A percentile compares a stretch with the other conserved stretches of the same genome.
These are phyloP conservation scores for Orchesella flavescens DNA, from an alignment of 2,888 invertebrate species.

Conservation along the genomic window DNA sequence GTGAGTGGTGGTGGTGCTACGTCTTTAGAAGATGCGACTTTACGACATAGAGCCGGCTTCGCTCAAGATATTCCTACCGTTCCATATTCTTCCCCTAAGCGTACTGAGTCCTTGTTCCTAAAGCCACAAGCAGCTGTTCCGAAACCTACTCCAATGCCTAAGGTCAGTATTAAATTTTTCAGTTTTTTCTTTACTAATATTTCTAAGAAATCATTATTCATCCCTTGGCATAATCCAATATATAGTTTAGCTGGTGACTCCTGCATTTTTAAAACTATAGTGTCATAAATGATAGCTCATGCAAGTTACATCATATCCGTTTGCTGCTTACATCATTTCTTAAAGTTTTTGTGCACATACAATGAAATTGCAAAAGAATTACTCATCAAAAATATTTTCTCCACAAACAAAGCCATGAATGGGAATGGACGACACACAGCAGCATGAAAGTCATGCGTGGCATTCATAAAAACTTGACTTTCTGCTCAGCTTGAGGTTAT, in stretches of 20 bases:
- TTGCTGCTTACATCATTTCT: slow-evolving; percentile 35
- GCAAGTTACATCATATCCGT: slow-evolving; percentile 10
- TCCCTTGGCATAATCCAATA: too few relatives aligned
- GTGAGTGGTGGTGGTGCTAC: slow-evolving; percentile 66
- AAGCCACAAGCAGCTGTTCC: slow-evolving; percentile 75
- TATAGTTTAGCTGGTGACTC: too few relatives aligned
- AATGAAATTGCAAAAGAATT: slow-evolving; percentile 7
- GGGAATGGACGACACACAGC: slow-evolving; percentile 25
- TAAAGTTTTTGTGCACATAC: too few relatives aligned
- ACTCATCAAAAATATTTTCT: slow-evolving; percentile 43
- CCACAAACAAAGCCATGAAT: slow-evolving; percentile 61
- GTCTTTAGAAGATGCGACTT: slow-evolving; percentile 87
- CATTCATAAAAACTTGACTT: background rate
- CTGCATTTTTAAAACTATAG: too few relatives aligned
- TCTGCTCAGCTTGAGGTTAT: background rate
- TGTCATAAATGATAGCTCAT: background rate
- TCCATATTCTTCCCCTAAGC: slow-evolving; percentile 84
- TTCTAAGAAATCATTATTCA: background rate
- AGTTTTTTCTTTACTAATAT: background rate
- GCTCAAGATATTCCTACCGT: slow-evolving; percentile 90
- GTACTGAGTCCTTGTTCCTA: slow-evolving; percentile 91
- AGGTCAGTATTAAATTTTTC: slow-evolving; percentile 66
- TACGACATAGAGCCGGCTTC: slow-evolving; percentile 83
- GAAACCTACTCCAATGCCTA: slow-evolving; percentile 69
- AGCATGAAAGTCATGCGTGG: slow-evolving; percentile 1